Conservation (phyloP, 2,888 invertebrate species). For the Leuctra nigra region DNA sequence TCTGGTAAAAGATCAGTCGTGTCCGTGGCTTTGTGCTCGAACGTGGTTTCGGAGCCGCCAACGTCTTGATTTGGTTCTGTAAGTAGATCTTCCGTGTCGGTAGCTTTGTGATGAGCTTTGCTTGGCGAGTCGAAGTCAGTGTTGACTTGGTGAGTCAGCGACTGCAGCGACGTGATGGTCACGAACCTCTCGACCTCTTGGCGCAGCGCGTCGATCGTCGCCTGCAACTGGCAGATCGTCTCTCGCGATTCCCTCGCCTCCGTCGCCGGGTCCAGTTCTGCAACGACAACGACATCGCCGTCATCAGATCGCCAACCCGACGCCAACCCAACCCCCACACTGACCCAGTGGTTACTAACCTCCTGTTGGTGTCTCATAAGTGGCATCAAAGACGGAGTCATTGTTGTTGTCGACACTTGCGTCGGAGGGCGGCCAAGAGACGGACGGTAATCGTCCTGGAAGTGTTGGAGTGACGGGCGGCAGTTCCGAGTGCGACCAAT, state of each 20-base stretch:
- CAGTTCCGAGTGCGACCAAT: slow-evolving; percentile 77
- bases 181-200: slow-evolving; percentile 53
- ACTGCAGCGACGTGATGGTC: slow-evolving; percentile 50
- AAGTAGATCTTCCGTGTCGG: no score
- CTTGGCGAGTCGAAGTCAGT: slow-evolving; percentile 48
- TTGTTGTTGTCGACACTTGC: no score
- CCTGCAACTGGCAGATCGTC: slow-evolving; percentile 41
- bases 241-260: slow-evolving; percentile 39
- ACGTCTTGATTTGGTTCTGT: no score
- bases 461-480: slow-evolving; percentile 57
- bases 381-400: no score
- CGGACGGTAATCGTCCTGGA: slow-evolving; percentile 65
- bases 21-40: not conserved
- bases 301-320: no score
- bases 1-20: not conserved
- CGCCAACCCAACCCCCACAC: no score
- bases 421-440: slow-evolving; percentile 67
- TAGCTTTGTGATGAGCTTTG: no score
- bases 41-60: not conserved
- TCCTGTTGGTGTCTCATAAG: no score
- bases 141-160: slow-evolving; percentile 47
- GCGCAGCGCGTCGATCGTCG: slow-evolving; percentile 35
- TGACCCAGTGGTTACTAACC: no score
- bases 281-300: no score
- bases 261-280: slow-evolving; percentile 38